Percentiles rank a stretch among this genome's conserved stretches.
These are phyloP conservation scores for Tupiocoris notatus DNA, from an alignment of 2,888 invertebrate genomes.

Conservation along the genomic window DNA sequence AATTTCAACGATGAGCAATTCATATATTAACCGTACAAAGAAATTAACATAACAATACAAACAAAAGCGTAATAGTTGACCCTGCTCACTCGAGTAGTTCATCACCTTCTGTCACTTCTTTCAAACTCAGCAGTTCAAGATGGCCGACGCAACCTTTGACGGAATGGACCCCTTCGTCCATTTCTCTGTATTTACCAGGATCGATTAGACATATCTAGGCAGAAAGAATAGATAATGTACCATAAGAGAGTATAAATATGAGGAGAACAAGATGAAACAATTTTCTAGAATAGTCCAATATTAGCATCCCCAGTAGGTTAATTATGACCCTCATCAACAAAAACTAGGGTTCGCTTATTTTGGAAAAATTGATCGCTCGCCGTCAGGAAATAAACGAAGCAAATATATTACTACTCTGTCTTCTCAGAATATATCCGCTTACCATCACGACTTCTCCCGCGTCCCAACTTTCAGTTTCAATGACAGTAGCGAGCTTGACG, in stretches of 20 bases:
- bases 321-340: no score
- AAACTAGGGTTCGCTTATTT: no score
- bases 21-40: neutral
- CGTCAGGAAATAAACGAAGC: no score
- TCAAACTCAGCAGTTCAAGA: constrained; percentile 85
- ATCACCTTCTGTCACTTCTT: constrained; percentile 87
- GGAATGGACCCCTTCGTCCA: constrained; percentile 81
- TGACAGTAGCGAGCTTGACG: constrained; percentile 68
- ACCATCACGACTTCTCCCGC: constrained; percentile 77
- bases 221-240: constrained; percentile 12
- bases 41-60: neutral
- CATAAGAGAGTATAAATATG: no score
- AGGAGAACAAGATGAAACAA: no score
- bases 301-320: no score
- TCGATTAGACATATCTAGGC: constrained; percentile 59
- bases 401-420: neutral
- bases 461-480: constrained; percentile 85
- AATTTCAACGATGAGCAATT: no score
- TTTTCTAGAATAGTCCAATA: no score
- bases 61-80: neutral
- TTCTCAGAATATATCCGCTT: constrained; percentile 53
- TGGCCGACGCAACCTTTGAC: constrained; percentile 86
- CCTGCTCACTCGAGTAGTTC: constrained; percentile 64
- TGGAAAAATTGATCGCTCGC: no score
- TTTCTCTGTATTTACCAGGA: constrained; percentile 73